Evolutionary conservation across 2,888 invertebrate genomes (phyloP).

Genomic region (Slavum lentiscoides): DNA sequence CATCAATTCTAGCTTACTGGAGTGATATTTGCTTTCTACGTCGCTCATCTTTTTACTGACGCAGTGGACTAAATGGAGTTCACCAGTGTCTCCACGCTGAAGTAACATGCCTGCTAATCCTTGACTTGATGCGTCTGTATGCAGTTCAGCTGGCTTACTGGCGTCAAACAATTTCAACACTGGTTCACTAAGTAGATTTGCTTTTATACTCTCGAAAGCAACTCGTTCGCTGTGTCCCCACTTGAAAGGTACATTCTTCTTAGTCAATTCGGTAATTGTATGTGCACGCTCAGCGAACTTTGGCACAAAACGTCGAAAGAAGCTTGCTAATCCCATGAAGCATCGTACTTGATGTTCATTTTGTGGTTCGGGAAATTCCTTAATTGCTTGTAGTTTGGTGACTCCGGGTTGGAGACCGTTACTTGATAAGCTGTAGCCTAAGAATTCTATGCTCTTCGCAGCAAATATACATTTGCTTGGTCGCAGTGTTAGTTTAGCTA

Average conservation of each 20-base stretch:
- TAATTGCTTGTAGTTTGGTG: constrained; percentile 27
- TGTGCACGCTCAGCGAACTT: not conserved
- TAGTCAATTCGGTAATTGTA: constrained; percentile 28
- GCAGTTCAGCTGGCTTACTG: constrained; percentile 43
- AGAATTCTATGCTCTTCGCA: constrained; percentile 12
- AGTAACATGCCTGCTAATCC: constrained; percentile 56
- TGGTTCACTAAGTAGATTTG: constrained; percentile 54
- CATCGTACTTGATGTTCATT: constrained; percentile 11
- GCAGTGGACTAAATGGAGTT: constrained; percentile 55
- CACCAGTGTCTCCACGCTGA: constrained; percentile 54
- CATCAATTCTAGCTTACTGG: constrained; percentile 57
- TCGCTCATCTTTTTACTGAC: constrained; percentile 55
- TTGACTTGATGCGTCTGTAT: constrained; percentile 54
- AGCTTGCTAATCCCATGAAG: constrained; percentile 35
- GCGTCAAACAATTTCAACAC: constrained; percentile 58
- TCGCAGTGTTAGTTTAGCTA: not conserved
- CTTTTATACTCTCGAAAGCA: constrained; percentile 46
- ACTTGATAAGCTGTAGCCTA: constrained; percentile 11
- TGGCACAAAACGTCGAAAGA: constrained; percentile 26
- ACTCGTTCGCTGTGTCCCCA: constrained; percentile 1
- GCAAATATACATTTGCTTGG: constrained; percentile 20
- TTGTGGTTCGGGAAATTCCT: constrained; percentile 4
- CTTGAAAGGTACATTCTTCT: constrained; percentile 4
- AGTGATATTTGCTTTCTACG: constrained; percentile 54
- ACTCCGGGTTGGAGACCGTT: constrained; percentile 7